These are phyloP conservation scores for fruit fly (Drosophila melanogaster) DNA, from an alignment of 1,140 invertebrate genomes.

Conservation along the genomic window Release_6_plus_ISO1_MT NT_033777.3:11822501-11823000, in stretches of 20 bases:
- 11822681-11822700: not conserved
- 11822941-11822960: constrained; percentile 84
- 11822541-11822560: not conserved
- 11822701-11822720: constrained; percentile 65
- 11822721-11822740: constrained; percentile 78
- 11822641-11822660: not conserved
- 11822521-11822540: not conserved
- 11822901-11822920: constrained; percentile 65
- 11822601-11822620: no score
- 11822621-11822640: no score
- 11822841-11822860: constrained; percentile 63
- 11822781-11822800: constrained; percentile 70
- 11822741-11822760: constrained; percentile 52
- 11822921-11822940: constrained; percentile 83
- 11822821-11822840: constrained; percentile 42
- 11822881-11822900: constrained; percentile 46
- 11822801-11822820: constrained; percentile 63
- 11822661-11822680: not conserved
- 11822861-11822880: constrained; percentile 43
- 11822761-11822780: constrained; percentile 56
- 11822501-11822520: not conserved
- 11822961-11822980: constrained; percentile 79
- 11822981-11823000: constrained; percentile 48
- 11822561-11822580: not conserved
- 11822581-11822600: no score